A percentile compares a stretch with the other conserved stretches of the same genome.
Evolutionary conservation across 2,797 vertebrate genomes (phyloP).

Genomic region (Chaetodon trifasciatus): DNA sequence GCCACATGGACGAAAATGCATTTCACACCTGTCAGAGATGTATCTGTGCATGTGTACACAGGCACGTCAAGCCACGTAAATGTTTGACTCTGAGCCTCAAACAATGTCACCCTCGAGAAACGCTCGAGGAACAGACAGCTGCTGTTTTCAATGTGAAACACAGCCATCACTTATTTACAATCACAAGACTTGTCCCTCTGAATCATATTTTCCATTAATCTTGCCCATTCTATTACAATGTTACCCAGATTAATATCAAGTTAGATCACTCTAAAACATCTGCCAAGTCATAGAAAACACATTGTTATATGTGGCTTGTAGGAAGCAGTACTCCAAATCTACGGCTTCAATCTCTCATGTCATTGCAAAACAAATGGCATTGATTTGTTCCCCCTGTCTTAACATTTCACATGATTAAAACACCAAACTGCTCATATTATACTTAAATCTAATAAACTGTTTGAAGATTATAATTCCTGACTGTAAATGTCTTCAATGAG

Average conservation of each 20-base stretch:
- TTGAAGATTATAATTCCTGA: conserved; percentile 1
- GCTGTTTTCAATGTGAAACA: conserved; percentile 40
- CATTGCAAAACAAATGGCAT: not conserved
- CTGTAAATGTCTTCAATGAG: conserved; percentile 6
- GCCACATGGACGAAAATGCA: not conserved
- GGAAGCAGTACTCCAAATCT: not conserved
- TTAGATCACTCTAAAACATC: conserved; percentile 57
- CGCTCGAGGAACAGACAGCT: not conserved
- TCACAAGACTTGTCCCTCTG: conserved; percentile 23
- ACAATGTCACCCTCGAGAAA: conserved; percentile 7
- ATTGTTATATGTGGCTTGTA: not conserved
- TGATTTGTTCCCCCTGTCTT: not conserved
- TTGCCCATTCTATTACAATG: conserved; percentile 12
- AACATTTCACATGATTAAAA: not conserved
- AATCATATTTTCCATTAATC: conserved; percentile 65
- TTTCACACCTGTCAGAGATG: conserved; percentile 52
- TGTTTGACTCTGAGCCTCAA: conserved; percentile 28
- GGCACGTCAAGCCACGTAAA: conserved; percentile 2
- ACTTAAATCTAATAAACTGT: not conserved
- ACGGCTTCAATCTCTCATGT: not conserved
- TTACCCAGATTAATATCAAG: conserved; percentile 51
- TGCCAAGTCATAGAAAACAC: conserved; percentile 22
- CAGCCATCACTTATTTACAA: conserved; percentile 14
- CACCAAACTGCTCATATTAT: conserved; percentile 1
- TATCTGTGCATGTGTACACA: conserved; percentile 38